These are phyloP conservation scores for Oopsacas minuta DNA, from an alignment of 37 sponge, comb jelly and placozoan species.

Conservation along the genomic window DNA sequence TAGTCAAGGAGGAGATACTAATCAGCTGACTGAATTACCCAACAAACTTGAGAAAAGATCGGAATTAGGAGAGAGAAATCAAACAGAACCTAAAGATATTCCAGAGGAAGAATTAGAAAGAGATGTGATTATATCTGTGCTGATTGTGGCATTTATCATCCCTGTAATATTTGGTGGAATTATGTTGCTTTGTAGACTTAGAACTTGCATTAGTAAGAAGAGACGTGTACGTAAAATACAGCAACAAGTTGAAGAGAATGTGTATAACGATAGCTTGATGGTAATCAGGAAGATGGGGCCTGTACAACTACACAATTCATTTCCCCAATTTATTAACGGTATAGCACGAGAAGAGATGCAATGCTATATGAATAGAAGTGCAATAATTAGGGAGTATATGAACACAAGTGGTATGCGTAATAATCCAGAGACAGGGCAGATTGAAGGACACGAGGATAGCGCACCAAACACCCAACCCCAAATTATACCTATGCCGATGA, in stretches of 20 bases:
- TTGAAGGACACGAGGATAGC: background rate
- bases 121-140: background rate
- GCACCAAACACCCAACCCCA: background rate
- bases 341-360: background rate
- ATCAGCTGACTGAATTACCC: background rate
- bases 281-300: slow-evolving; percentile 1
- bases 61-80: background rate
- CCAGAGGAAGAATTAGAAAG: background rate
- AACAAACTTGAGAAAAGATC: too few species aligned
- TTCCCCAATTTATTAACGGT: background rate
- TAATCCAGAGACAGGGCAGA: background rate
- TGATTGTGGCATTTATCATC: background rate
- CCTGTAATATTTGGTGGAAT: background rate
- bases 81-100: background rate
- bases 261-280: background rate
- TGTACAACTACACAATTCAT: background rate
- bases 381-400: background rate
- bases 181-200: background rate
- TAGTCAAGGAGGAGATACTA: background rate
- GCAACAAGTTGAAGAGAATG: background rate
- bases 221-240: background rate
- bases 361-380: background rate
- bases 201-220: background rate
- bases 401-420: background rate
- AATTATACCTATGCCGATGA: background rate